Base-by-base conservation (phyloP, 2,113 vertebrate species). In the mouse (Mus musculus) region DNA sequence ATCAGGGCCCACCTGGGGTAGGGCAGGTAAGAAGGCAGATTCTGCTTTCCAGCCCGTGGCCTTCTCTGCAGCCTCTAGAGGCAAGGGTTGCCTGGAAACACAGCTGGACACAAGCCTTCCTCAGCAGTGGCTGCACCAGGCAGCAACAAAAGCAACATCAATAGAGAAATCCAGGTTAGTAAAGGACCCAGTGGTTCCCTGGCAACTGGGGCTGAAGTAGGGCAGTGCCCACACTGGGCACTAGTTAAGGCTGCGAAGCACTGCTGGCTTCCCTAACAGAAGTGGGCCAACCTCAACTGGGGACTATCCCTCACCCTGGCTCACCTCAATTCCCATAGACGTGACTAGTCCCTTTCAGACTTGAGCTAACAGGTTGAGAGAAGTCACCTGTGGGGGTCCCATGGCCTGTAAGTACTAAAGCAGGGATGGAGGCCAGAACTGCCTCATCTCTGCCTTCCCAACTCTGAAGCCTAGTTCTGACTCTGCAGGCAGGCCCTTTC, bases 121-220 rank as follows among this genome's bases (percentile, higher is more conserved):
- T 84, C 33, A 0, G 91, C 30, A 7, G 86, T 69, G 93, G 88
- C 95, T 16, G 5, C 63, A 39, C 46, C 13, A 39, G 61, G 52
- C 69, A 63, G 61, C 80, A 86, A 98, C 94, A 97, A 96, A 97
- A 86, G 88, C 96, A 14, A 13, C 95, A 63, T 93, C 95, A 88
- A 95, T 6, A 94, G 76, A 94, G 88, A 97, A 95, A 98, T 97
- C 93, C 97, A 97, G 96, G 97, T 97, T 97, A 97, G 96, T 59
- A 1, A 98, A 93, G 93, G 92, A 84, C 93, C 94, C 85, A 26
- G 87, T 65, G 87, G 96, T 97, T 98, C 95, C 97, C 96, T 97
- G 97, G 97, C 96, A 97, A 97, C 96, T 95, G 95, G 89, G 93
- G 88, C 89, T 95, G 89, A 97, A 97, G 94, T 96, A 97, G 95